These are phyloP conservation scores for Venusia cambrica DNA, from an alignment of 2,888 invertebrate species.

Conservation along the genomic window DNA sequence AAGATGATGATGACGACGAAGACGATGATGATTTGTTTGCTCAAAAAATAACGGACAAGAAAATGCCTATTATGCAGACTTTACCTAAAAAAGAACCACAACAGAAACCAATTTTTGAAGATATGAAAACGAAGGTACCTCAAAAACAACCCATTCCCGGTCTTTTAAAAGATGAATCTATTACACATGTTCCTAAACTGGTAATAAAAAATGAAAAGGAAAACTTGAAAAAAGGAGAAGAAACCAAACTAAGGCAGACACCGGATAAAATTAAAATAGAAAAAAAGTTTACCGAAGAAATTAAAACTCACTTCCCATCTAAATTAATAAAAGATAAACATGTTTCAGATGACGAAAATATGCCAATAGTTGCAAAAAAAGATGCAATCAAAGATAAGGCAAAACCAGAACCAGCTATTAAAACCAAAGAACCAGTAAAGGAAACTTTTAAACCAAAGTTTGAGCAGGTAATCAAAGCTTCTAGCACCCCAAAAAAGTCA, in stretches of 20 bases:
- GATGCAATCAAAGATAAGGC: slow-evolving; percentile 29
- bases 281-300: slow-evolving; percentile 12
- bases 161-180: slow-evolving; percentile 17
- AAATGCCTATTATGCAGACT: slow-evolving; percentile 2
- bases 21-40: slow-evolving; percentile 28
- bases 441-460: slow-evolving; percentile 23
- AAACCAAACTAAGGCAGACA: slow-evolving; percentile 2
- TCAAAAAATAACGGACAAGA: slow-evolving; percentile 17
- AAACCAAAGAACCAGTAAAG: slow-evolving; percentile 18
- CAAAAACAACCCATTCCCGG: too few species aligned
- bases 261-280: slow-evolving; percentile 25
- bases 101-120: slow-evolving; percentile 2
- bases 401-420: slow-evolving; percentile 28
- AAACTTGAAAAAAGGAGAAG: slow-evolving; percentile 10
- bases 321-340: slow-evolving; percentile 13
- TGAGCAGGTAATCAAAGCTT: slow-evolving; percentile 17
- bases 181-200: slow-evolving; percentile 16
- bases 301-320: slow-evolving; percentile 2
- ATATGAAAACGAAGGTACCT: slow-evolving; percentile 2
- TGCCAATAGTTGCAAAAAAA: too few species aligned
- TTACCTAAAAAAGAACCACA: slow-evolving; percentile 4
- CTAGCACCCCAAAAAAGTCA: slow-evolving; percentile 5
- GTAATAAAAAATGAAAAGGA: slow-evolving; percentile 12
- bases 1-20: slow-evolving; percentile 39
- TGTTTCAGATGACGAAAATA: slow-evolving; percentile 31